Evolutionary conservation across 2,888 invertebrate species (phyloP), one percentile per base, ranked within the genome.

Genomic region (Plebejus argus): DNA sequence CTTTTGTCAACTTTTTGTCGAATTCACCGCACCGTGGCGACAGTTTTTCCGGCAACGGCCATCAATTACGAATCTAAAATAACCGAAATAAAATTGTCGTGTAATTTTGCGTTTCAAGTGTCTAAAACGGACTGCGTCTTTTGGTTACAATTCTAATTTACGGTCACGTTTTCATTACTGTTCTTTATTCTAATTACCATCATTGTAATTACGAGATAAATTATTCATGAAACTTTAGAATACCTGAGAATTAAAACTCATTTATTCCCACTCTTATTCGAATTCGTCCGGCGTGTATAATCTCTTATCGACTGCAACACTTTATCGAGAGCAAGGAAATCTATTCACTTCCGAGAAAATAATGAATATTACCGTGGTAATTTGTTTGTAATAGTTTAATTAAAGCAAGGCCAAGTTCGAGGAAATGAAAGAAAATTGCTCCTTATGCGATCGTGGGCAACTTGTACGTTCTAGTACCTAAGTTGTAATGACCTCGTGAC

Each of bases 401-500:
- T 72, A 66, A 66, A 66, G 28, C 39, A 23, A 72, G 72, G 39
- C 72, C 39, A 20, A 20, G 28, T 49, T 15, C 49, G 49, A 53
- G 49, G 49, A 74, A 74, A 74, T 74, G 49, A 53, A 74, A 23
- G 49, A 74, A 74, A 74, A 74, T 74, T 20, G 28, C 49, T 49
- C 28, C 1, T 49, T 74, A 53, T 23, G 76, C 39, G 56, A 23
- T 70, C 7, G 18, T 39, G 28, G 56, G 45, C 49, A 35, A 35
- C 70, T 35, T n/a, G 70, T 33, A 72, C 70, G 70, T 56, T 66
- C 28, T 76, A 23, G 45, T 72, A 28, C 58, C 35, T 70, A 28
- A 77, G 71, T 28, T 53, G 71, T 72, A 20, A 71, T 78, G 76
- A 58, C 78, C 81, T 78, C 80, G 79, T 81, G 81, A 81, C 79